These are phyloP conservation scores for Oryzias melastigma DNA, from an alignment of 2,113 vertebrate species.

Conservation along the genomic window DNA sequence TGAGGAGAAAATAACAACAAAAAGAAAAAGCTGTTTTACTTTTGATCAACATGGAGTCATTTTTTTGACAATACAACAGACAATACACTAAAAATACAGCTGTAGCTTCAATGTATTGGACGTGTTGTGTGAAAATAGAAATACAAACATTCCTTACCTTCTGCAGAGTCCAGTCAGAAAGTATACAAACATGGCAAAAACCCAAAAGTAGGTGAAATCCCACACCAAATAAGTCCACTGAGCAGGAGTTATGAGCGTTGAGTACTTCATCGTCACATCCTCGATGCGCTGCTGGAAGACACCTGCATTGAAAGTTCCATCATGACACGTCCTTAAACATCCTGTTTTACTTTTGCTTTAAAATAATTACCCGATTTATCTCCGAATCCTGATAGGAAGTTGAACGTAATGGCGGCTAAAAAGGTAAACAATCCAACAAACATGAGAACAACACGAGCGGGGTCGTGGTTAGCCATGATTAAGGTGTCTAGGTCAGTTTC, in stretches of 20 bases:
- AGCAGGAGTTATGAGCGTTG: slow-evolving; percentile 57
- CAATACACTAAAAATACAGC: slow-evolving; percentile 11
- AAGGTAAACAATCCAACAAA: slow-evolving; percentile 45
- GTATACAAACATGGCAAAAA: slow-evolving; percentile 60
- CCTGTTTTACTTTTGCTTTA: no score
- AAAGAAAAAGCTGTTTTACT: slow-evolving; percentile 25
- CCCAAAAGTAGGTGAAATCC: slow-evolving; percentile 64
- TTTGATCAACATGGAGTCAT: slow-evolving; percentile 26
- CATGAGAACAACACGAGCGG: slow-evolving; percentile 42
- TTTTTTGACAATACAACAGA: slow-evolving; percentile 20
- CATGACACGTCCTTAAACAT: no score
- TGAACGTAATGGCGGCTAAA: slow-evolving; percentile 41
- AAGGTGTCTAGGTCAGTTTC: slow-evolving; percentile 19
- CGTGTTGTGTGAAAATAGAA: slow-evolving; percentile 4
- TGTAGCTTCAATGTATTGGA: not conserved
- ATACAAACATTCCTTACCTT: slow-evolving; percentile 50
- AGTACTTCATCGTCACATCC: slow-evolving; percentile 56
- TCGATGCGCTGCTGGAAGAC: slow-evolving; percentile 59
- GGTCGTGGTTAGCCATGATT: slow-evolving; percentile 35
- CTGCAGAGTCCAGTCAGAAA: slow-evolving; percentile 57
- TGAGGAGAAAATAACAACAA: slow-evolving; percentile 35
- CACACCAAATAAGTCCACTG: slow-evolving; percentile 66
- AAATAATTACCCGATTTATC: slow-evolving; percentile 48
- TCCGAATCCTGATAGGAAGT: slow-evolving; percentile 48
- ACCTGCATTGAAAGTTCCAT: slow-evolving; percentile 27